Evolutionary conservation across 2,797 vertebrate genomes (phyloP).

Genomic region (Delichon dasypus): DNA sequence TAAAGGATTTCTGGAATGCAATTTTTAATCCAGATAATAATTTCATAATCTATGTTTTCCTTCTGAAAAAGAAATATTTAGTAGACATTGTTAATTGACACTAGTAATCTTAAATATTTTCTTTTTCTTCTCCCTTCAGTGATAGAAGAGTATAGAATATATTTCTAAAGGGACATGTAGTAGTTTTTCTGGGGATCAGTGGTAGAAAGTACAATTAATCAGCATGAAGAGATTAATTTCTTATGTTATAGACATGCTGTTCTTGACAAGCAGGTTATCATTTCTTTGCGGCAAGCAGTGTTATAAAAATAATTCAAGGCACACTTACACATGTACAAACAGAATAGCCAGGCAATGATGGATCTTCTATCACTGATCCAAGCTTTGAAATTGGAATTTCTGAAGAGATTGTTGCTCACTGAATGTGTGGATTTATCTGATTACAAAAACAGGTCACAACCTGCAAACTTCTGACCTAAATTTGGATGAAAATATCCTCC

Average conservation of each 20-base stretch:
- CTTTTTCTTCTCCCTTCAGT: conserved; percentile 2
- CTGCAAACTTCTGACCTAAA: not conserved
- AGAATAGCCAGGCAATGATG: not conserved
- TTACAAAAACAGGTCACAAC: not conserved
- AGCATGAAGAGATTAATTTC: not conserved
- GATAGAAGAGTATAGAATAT: not conserved
- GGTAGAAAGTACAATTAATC: not conserved
- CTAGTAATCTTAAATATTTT: conserved; percentile 3
- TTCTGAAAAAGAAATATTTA: not conserved
- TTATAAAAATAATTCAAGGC: conserved; percentile 20
- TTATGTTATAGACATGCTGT: not conserved
- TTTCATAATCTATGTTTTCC: conserved; percentile 31
- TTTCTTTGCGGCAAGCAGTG: conserved; percentile 7
- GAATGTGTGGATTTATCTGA: not conserved
- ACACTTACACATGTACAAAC: not conserved
- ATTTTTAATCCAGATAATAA: not conserved
- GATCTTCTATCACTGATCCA: not conserved
- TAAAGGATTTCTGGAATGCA: conserved; percentile 35
- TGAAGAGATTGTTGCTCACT: not conserved
- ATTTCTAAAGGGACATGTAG: not conserved
- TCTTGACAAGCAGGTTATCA: conserved; percentile 2
- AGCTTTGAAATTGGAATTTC: not conserved
- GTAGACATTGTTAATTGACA: conserved; percentile 32
- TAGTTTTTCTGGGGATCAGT: not conserved
- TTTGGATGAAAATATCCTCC: not conserved